These are phyloP conservation scores for Antechinus stuartii DNA, from an alignment of 2,113 vertebrate genomes.

Conservation along the genomic window DNA sequence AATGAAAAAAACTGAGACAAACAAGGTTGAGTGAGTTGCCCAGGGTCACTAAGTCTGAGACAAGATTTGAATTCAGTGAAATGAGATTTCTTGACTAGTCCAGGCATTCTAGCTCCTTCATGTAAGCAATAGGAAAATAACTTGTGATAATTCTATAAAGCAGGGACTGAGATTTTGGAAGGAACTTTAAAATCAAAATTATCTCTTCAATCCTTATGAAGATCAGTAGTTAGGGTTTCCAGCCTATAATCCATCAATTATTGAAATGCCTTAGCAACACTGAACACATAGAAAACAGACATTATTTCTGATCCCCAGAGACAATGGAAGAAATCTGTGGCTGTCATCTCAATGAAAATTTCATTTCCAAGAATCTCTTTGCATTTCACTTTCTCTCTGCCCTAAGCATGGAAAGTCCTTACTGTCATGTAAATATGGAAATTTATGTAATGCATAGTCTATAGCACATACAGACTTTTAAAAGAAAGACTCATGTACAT, in stretches of 20 bases:
- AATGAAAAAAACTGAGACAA: not conserved
- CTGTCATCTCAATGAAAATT: not conserved
- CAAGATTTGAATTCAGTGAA: not conserved
- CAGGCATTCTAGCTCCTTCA: not conserved
- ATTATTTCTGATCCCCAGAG: not conserved
- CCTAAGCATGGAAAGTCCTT: not conserved
- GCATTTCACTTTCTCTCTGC: constrained; percentile 12
- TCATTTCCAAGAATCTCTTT: constrained; percentile 56
- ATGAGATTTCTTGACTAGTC: not conserved
- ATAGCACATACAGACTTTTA: not conserved
- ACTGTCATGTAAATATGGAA: not conserved
- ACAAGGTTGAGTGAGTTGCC: not conserved
- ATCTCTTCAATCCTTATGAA: not conserved
- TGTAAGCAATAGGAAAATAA: not conserved
- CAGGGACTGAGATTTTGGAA: too few relatives aligned
- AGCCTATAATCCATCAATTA: not conserved
- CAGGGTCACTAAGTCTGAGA: not conserved
- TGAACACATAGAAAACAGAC: not conserved
- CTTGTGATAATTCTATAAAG: too few relatives aligned
- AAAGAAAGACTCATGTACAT: not conserved
- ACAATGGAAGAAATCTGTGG: not conserved
- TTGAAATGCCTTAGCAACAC: not conserved
- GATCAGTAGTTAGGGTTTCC: not conserved
- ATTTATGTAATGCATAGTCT: constrained; percentile 42
- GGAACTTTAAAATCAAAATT: not conserved